Evolutionary conservation across 1,140 invertebrate genomes (phyloP).

Genomic region (Hermetia illucens): DNA sequence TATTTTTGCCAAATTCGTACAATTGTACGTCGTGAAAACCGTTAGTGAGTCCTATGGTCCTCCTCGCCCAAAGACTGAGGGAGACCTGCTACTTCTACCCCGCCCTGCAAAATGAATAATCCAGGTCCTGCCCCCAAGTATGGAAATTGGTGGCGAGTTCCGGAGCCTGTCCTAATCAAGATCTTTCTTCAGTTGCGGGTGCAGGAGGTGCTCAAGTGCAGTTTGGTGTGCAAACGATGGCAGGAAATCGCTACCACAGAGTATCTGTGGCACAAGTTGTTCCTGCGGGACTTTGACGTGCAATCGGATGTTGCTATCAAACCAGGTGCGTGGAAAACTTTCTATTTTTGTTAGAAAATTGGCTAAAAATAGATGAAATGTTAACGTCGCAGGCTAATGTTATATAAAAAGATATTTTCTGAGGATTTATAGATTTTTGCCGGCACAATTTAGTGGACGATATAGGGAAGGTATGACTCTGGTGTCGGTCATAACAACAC

Average conservation of each 20-base stretch:
- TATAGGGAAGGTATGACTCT: not conserved
- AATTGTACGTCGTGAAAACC: too few relatives aligned
- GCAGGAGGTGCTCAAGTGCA: slow-evolving; percentile 38
- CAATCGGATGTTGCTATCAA: slow-evolving; percentile 44
- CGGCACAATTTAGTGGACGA: not conserved
- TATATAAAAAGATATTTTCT: not conserved
- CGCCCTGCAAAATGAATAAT: too few relatives aligned
- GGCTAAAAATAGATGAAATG: not conserved
- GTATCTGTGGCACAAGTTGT: slow-evolving; percentile 52
- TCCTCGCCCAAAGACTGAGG: too few relatives aligned
- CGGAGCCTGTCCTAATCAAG: slow-evolving; percentile 50
- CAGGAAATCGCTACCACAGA: slow-evolving; percentile 46
- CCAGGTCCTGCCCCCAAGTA: too few relatives aligned
- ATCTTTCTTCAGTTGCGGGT: slow-evolving; percentile 50
- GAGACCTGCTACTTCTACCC: too few relatives aligned
- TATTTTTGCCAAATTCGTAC: too few relatives aligned
- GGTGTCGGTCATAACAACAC: too few relatives aligned
- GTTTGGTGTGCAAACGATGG: slow-evolving; percentile 45
- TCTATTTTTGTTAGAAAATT: not conserved
- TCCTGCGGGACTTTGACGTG: slow-evolving; percentile 50
- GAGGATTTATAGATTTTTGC: not conserved
- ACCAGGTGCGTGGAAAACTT: slow-evolving; percentile 35
- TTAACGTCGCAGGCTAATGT: not conserved
- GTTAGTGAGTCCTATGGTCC: too few relatives aligned
- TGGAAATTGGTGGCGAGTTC: slow-evolving; percentile 52